These are phyloP conservation scores for Ectemnius lituratus DNA, from an alignment of 2,888 invertebrate species.

Conservation along the genomic window DNA sequence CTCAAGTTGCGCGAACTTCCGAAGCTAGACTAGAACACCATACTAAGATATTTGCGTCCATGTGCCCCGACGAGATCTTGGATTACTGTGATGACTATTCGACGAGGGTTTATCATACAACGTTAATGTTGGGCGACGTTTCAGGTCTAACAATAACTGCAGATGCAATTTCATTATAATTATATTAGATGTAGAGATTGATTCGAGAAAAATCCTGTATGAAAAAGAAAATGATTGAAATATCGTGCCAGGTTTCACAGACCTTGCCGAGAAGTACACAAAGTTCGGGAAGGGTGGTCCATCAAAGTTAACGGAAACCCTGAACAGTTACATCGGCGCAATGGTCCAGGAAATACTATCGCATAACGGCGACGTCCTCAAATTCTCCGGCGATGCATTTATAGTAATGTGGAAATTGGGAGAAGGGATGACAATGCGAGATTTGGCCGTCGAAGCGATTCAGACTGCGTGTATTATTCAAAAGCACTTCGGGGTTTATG, in stretches of 20 bases:
- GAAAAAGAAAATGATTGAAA: not conserved
- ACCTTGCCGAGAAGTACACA: slow-evolving; percentile 84
- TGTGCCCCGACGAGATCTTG: slow-evolving; percentile 84
- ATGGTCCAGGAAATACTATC: slow-evolving; percentile 85
- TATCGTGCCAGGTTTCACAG: slow-evolving; percentile 81
- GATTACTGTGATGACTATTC: slow-evolving; percentile 80
- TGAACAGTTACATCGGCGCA: slow-evolving; percentile 85
- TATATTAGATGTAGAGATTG: too few species aligned
- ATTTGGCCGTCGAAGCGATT: slow-evolving; percentile 82
- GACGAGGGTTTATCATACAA: slow-evolving; percentile 80
- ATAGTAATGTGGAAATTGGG: slow-evolving; percentile 84
- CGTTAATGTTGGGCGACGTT: slow-evolving; percentile 82
- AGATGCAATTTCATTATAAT: too few species aligned
- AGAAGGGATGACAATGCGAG: slow-evolving; percentile 80
- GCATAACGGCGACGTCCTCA: slow-evolving; percentile 83
- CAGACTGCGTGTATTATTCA: slow-evolving; percentile 84
- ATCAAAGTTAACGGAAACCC: slow-evolving; percentile 84
- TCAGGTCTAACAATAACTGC: slow-evolving; percentile 77
- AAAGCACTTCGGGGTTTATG: slow-evolving; percentile 82
- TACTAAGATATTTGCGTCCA: slow-evolving; percentile 81
- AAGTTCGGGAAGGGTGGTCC: slow-evolving; percentile 84
- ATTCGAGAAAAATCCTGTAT: too few species aligned
- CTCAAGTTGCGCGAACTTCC: too few species aligned
- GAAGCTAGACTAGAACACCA: slow-evolving; percentile 65
- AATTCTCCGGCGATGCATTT: slow-evolving; percentile 85